A percentile compares a stretch with the other conserved stretches of the same genome.
Conservation (phyloP, 2,797 vertebrate species). For the Novumbra hubbsi region DNA sequence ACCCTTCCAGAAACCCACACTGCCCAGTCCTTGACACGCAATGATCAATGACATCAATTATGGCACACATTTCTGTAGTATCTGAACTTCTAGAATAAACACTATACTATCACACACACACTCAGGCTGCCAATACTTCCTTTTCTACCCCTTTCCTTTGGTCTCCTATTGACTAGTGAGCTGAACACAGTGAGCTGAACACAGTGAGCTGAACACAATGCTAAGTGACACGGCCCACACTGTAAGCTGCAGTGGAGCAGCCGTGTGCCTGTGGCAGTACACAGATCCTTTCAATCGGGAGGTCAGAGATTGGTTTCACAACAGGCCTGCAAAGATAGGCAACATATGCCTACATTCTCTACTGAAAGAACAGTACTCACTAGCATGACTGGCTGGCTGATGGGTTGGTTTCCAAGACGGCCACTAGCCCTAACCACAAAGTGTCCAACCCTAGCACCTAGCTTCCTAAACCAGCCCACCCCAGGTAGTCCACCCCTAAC, state of each 20-base stretch:
- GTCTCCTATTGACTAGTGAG: slow-evolving; percentile 5
- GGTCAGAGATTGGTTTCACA: slow-evolving; percentile 27
- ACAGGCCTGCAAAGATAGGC: slow-evolving; percentile 27
- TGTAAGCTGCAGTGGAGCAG: slow-evolving; percentile 3
- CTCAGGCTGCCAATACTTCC: slow-evolving; percentile 5
- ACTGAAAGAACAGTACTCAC: neutral
- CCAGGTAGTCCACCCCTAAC: neutral
- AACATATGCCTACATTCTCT: slow-evolving; percentile 31
- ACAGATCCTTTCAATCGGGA: slow-evolving; percentile 45
- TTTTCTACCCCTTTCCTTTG: slow-evolving; percentile 10
- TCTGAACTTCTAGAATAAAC: slow-evolving; percentile 6
- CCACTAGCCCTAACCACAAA: too few species aligned
- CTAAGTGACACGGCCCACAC: slow-evolving; percentile 47
- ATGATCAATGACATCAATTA: slow-evolving; percentile 14
- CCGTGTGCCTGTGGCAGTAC: slow-evolving; percentile 35
- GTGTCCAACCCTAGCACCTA: neutral
- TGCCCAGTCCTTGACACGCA: slow-evolving; percentile 5
- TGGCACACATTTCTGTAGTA: neutral
- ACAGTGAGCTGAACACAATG: slow-evolving; percentile 47
- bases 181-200: too few species aligned
- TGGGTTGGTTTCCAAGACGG: neutral
- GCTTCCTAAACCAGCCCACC: neutral
- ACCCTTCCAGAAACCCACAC: neutral
- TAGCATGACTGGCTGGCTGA: neutral
- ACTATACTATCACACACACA: too few species aligned